Evolutionary conservation across 2,113 vertebrate species (phyloP).

Genomic region (Dendrocopos noguchii): DNA sequence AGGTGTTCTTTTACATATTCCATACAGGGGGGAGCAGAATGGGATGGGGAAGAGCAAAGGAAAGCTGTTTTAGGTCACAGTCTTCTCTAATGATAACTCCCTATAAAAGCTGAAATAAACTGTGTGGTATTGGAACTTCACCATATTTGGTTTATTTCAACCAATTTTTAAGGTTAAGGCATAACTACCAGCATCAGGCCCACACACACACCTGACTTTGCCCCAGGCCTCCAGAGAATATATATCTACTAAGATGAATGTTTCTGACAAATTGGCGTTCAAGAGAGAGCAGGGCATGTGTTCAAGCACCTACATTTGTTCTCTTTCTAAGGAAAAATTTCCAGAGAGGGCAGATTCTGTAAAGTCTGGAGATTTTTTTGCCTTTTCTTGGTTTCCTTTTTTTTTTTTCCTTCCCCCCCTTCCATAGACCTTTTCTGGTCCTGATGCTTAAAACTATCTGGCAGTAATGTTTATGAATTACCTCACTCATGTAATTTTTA

Average conservation of each 20-base stretch:
- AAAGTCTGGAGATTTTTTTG: neutral
- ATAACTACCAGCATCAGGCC: neutral
- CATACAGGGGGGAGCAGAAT: neutral
- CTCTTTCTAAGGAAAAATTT: neutral
- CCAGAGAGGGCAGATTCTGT: neutral
- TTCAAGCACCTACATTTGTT: neutral
- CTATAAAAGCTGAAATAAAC: neutral
- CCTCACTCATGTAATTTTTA: neutral
- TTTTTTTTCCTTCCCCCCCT: neutral
- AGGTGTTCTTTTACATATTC: conserved; percentile 8
- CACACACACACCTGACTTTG: neutral
- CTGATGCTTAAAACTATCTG: neutral
- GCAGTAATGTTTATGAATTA: neutral
- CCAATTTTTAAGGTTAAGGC: neutral
- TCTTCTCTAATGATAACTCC: neutral
- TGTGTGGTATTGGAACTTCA: neutral
- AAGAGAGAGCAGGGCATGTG: neutral
- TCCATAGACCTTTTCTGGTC: neutral
- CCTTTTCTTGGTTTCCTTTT: neutral
- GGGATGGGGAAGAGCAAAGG: neutral
- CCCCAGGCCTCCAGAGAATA: neutral
- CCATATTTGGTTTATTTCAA: neutral
- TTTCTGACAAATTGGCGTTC: neutral
- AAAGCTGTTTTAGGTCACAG: neutral
- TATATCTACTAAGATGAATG: neutral